Percentiles rank a stretch among this genome's conserved stretches.
Evolutionary conservation across 2,797 vertebrate species (phyloP).

Genomic region (Chelon labrosus): DNA sequence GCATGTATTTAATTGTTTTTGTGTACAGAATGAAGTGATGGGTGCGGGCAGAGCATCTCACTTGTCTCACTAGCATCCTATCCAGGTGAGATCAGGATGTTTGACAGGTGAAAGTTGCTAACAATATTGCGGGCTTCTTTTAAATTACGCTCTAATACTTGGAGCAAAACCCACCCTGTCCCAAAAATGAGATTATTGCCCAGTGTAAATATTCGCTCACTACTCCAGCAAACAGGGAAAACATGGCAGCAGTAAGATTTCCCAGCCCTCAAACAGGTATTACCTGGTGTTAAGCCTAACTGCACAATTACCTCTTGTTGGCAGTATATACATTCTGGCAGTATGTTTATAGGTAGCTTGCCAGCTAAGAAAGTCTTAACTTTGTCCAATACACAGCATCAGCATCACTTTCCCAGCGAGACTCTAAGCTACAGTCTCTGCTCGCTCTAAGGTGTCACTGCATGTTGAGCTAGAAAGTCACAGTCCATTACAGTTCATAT

Average conservation of each 20-base stretch:
- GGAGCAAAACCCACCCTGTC: conserved; percentile 14
- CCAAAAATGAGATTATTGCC: conserved; percentile 32
- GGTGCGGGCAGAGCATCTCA: conserved; percentile 20
- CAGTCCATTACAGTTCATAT: conserved; percentile 74
- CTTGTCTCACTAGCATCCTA: conserved; percentile 32
- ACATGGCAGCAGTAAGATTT: conserved; percentile 35
- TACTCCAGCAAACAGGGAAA: conserved; percentile 37
- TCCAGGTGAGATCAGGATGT: conserved; percentile 1
- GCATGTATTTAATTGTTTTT: conserved; percentile 66
- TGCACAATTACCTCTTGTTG: conserved; percentile 60
- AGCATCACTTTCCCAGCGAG: conserved; percentile 35
- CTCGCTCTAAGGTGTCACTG: conserved; percentile 62
- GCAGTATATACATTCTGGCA: conserved; percentile 46
- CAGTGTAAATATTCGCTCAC: conserved; percentile 24
- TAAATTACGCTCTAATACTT: conserved; percentile 25
- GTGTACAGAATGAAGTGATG: conserved; percentile 39
- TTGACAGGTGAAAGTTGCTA: conserved; percentile 34
- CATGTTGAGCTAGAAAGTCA: conserved; percentile 70
- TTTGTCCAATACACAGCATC: conserved; percentile 48
- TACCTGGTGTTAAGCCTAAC: conserved; percentile 49
- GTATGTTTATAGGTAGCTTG: conserved; percentile 42
- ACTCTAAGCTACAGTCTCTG: conserved; percentile 36
- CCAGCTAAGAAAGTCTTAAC: conserved; percentile 45
- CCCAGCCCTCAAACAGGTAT: conserved; percentile 46
- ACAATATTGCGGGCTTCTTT: conserved; percentile 13